Evolutionary conservation across 2,888 invertebrate genomes (phyloP), one percentile per base, ranked within the genome.

Genomic region (Agrotis clavis): DNA sequence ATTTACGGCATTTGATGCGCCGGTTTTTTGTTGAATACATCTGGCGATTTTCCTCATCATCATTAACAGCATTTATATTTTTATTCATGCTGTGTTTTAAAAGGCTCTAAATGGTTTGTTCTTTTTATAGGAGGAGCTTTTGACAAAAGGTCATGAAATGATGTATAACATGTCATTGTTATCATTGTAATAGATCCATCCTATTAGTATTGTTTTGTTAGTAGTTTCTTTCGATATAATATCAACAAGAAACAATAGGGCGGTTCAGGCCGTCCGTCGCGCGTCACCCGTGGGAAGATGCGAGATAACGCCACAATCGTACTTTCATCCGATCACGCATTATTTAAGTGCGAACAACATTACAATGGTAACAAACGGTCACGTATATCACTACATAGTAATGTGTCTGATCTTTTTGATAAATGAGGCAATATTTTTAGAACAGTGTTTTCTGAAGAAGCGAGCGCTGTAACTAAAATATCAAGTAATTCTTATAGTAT

Each of bases 311-410:
- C 86, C 85, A 90, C 91, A 92, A 92, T 92, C 91, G 92, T 91
- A 93, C 94, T 94, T 95, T 95, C 95, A 94, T 93, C 93, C 88
- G 89, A 94, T 92, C 93, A 94, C 92, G 93, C 93, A 92, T 95
- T 94, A 95, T 95, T 93, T 93, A 94, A 93, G 92, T 94, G 95
- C 88, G 94, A 94, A 93, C 89, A 86, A 74, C 75, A 89, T 87
- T 90, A 94, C 94, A 95, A 94, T 92, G 88, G 87, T 86, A 89
- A 86, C 83, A 74, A 80, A 81, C 74, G 74, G 79, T 70, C 77
- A 79, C 75, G 70, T 79, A 71, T 73, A 81, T 75, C 79, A 74
- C 71, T 74, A 67, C 51, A 81, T 79, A 66, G 63, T 63, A 41
- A 68, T 79, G 59, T 48, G n/a, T 62, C 67, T 65, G 68, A 79